These are phyloP conservation scores for Caiman crocodilus DNA, from an alignment of 2,797 vertebrate species.

Conservation along the genomic window DNA sequence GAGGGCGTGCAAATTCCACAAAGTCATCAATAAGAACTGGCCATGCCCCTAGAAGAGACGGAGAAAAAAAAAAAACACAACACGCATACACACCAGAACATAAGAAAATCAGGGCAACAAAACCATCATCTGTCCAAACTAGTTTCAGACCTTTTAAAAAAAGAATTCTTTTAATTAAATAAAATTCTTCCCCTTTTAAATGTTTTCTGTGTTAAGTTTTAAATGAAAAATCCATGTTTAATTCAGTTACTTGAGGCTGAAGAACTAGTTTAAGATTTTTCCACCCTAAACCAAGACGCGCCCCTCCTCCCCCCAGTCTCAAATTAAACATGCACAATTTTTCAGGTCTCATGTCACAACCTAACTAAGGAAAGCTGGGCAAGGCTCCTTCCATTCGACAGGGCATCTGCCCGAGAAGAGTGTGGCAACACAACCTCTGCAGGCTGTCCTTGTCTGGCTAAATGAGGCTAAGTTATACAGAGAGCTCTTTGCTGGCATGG, in stretches of 20 bases:
- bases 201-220: background rate
- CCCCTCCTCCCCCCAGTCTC: background rate
- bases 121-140: background rate
- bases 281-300: background rate
- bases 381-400: background rate
- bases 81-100: background rate
- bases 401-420: background rate
- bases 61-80: background rate
- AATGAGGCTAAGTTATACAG: too few relatives aligned
- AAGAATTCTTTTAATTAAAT: background rate
- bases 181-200: background rate
- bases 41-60: constrained; percentile 89
- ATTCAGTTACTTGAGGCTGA: background rate
- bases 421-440: background rate
- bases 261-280: background rate
- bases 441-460: background rate
- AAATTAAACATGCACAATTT: background rate
- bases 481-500: too few relatives aligned
- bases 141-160: background rate
- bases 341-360: background rate
- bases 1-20: constrained; percentile 99
- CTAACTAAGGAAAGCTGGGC: background rate
- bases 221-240: fast-evolving
- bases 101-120: background rate
- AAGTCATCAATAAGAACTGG: constrained; percentile 99